Percentiles rank a stretch among this genome's conserved stretches.
These are phyloP conservation scores for Orientallactaga sibirica DNA, from an alignment of 2,797 vertebrate species.

Conservation along the genomic window DNA sequence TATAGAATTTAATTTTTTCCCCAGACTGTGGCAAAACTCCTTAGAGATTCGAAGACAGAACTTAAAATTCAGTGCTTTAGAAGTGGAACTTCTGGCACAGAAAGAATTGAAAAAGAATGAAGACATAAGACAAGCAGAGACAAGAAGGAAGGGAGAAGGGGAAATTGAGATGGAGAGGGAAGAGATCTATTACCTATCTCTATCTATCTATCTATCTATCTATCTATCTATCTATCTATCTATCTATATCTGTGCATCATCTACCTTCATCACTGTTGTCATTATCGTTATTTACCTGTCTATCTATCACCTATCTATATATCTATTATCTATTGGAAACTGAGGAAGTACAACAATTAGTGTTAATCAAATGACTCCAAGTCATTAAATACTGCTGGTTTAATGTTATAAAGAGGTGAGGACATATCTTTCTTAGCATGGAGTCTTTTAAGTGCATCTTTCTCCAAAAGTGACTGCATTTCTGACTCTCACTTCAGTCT, in stretches of 20 bases:
- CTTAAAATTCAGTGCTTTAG: slow-evolving; percentile 17
- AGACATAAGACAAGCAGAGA: background rate
- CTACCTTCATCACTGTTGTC: too few relatives aligned
- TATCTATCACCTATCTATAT: too few relatives aligned
- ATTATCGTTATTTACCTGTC: too few relatives aligned
- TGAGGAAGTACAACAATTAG: background rate
- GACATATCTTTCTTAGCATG: background rate
- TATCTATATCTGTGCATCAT: too few relatives aligned
- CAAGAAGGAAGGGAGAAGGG: background rate
- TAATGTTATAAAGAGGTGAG: background rate
- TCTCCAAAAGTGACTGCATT: background rate
- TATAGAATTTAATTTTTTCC: slow-evolving; percentile 59
- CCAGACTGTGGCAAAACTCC: background rate
- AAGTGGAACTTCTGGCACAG: slow-evolving; percentile 4
- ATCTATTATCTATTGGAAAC: background rate
- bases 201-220: too few relatives aligned
- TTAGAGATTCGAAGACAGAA: slow-evolving; percentile 37
- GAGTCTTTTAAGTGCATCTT: background rate
- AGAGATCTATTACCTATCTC: too few relatives aligned
- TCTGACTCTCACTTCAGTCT: background rate
- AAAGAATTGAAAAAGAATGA: background rate
- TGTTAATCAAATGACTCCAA: background rate
- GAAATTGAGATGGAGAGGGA: rapidly evolving
- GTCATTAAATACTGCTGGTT: background rate
- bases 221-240: too few relatives aligned